Conservation (phyloP, 1,140 invertebrate genomes). For the Drosophila chauvacae region DNA sequence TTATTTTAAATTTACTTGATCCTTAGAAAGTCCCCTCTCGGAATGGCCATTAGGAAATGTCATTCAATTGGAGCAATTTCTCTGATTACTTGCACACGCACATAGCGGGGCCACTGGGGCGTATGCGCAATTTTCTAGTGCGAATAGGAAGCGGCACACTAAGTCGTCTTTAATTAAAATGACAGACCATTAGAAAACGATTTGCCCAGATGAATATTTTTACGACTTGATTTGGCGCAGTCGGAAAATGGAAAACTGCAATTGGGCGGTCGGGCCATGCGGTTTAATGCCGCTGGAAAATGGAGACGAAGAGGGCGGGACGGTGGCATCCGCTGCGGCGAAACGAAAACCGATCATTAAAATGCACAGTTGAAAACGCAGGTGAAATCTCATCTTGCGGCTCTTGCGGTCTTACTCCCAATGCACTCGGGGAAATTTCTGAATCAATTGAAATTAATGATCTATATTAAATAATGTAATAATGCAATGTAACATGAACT, state of each 20-base stretch:
- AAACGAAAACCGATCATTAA: conserved; percentile 60
- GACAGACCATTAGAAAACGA: conserved; percentile 58
- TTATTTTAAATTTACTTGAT: conserved; percentile 3
- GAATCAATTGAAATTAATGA: not conserved
- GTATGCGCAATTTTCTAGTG: conserved; percentile 74
- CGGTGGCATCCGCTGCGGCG: conserved; percentile 35
- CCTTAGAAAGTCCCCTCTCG: conserved; percentile 33
- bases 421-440: not conserved
- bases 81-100: conserved; percentile 12
- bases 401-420: conserved; percentile 27
- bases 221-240: conserved; percentile 69
- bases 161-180: conserved; percentile 58
- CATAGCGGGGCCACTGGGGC: conserved; percentile 37
- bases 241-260: conserved; percentile 61
- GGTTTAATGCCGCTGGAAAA: conserved; percentile 22
- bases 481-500: not conserved
- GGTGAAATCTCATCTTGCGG: conserved; percentile 54
- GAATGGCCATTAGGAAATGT: conserved; percentile 35
- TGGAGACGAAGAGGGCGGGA: not conserved
- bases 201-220: conserved; percentile 60
- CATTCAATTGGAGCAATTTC: conserved; percentile 49
- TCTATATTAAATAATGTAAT: not conserved
- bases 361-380: conserved; percentile 54
- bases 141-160: conserved; percentile 34
- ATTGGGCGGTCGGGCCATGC: conserved; percentile 31